These are phyloP conservation scores for Mesorhabditis spiculigera DNA, from an alignment of 2,888 invertebrate species.

Conservation along the genomic window DNA sequence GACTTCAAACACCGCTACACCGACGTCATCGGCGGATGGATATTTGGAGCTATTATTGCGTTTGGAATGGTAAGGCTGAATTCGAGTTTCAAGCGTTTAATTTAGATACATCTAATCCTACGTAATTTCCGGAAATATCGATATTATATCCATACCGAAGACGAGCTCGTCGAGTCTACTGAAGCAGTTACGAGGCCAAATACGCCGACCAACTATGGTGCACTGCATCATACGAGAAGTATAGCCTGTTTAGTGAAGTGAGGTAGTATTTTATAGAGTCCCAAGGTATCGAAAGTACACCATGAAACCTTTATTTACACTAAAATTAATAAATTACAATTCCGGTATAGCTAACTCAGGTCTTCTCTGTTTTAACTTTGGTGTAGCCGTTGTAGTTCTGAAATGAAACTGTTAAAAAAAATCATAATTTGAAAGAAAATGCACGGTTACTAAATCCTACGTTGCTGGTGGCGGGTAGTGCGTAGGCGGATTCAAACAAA, in stretches of 20 bases:
- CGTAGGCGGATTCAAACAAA: too few species aligned
- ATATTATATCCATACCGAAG: neutral
- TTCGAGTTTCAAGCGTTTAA: too few species aligned
- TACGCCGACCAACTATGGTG: neutral
- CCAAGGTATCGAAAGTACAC: neutral
- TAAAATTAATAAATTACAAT: too few species aligned
- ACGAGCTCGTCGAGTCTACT: neutral
- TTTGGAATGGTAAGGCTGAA: neutral
- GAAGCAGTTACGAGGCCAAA: neutral
- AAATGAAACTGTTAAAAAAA: too few species aligned
- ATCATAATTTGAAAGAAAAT: too few species aligned
- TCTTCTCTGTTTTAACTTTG: too few species aligned
- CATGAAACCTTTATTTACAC: too few species aligned
- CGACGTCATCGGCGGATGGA: neutral
- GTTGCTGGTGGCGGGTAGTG: too few species aligned
- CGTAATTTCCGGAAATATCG: neutral
- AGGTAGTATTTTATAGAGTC: neutral
- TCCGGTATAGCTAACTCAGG: too few species aligned
- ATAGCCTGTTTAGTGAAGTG: conserved; percentile 1
- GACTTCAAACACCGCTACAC: neutral
- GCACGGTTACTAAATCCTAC: too few species aligned
- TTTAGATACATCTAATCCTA: neutral
- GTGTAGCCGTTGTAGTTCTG: too few species aligned
- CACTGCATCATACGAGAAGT: conserved; percentile 1
- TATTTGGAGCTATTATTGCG: neutral